A percentile compares a stretch with the other conserved stretches of the same genome.
These are phyloP conservation scores for Laupala kohalensis DNA, from an alignment of 1,140 invertebrate genomes.

Conservation along the genomic window DNA sequence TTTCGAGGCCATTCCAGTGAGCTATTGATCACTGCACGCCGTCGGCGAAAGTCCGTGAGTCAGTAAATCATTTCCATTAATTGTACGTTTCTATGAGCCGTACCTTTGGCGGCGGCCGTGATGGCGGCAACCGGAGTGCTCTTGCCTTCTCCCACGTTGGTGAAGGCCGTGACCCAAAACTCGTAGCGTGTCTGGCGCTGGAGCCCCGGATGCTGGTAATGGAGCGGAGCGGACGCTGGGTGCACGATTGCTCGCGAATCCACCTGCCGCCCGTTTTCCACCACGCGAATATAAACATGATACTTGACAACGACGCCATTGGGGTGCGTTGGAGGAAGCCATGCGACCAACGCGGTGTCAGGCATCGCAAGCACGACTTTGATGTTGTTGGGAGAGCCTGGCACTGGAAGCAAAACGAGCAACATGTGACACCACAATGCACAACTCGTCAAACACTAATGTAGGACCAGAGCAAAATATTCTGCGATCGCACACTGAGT, in stretches of 20 bases:
- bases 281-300: constrained; percentile 11
- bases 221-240: constrained; percentile 19
- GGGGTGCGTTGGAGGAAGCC: constrained; percentile 24
- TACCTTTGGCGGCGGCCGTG: constrained; percentile 1
- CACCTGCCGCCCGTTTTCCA: not conserved
- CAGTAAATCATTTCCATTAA: too few relatives aligned
- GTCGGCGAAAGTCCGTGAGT: too few relatives aligned
- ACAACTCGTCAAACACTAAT: too few relatives aligned
- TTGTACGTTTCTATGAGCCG: too few relatives aligned
- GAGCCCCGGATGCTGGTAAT: constrained; percentile 28
- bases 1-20: too few relatives aligned
- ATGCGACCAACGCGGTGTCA: constrained; percentile 5
- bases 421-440: too few relatives aligned
- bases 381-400: constrained; percentile 31
- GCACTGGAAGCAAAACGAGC: constrained; percentile 25
- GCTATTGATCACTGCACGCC: too few relatives aligned
- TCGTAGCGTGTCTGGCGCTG: constrained; percentile 29
- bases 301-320: constrained; percentile 37
- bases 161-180: constrained; percentile 32
- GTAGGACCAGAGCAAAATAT: too few relatives aligned
- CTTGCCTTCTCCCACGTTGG: constrained; percentile 25
- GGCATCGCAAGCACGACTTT: constrained; percentile 31
- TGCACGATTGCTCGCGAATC: constrained; percentile 20
- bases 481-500: too few relatives aligned
- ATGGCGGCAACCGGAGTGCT: constrained; percentile 15